phyloP scores from a whole-genome alignment of 2,888 invertebrate species.

The Osmoderma eremita region DNA sequence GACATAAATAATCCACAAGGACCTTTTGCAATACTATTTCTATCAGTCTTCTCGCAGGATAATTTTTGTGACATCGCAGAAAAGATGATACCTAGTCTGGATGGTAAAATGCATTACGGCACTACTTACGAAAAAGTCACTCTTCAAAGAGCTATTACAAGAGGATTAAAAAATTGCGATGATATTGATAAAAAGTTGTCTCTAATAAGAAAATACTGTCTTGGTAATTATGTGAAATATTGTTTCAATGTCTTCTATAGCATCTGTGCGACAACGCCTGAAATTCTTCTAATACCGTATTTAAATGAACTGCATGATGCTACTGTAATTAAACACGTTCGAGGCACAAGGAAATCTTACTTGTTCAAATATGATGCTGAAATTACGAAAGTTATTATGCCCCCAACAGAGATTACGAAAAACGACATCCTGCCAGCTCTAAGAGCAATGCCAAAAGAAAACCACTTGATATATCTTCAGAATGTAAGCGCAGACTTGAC shows the following conservation, averaged over 20 bases:
- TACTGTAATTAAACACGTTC: neutral
- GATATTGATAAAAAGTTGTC: neutral
- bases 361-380: neutral
- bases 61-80: neutral
- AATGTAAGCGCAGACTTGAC: neutral
- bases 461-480: neutral
- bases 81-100: neutral
- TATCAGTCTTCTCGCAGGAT: neutral
- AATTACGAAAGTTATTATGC: neutral
- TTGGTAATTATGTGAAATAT: neutral
- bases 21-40: neutral
- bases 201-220: constrained; percentile 2
- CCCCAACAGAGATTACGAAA: neutral
- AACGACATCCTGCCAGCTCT: neutral
- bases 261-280: neutral
- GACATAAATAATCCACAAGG: neutral
- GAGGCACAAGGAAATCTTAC: neutral
- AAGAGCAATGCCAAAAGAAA: neutral
- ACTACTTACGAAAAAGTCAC: constrained; percentile 1
- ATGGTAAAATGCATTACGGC: constrained; percentile 2
- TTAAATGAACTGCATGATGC: neutral
- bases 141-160: neutral
- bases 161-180: neutral
- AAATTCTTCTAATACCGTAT: neutral
- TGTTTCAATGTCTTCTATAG: neutral